Evolutionary conservation across 92 coral and sea anemone genomes (phyloP).

Genomic region (Ricordea florida): DNA sequence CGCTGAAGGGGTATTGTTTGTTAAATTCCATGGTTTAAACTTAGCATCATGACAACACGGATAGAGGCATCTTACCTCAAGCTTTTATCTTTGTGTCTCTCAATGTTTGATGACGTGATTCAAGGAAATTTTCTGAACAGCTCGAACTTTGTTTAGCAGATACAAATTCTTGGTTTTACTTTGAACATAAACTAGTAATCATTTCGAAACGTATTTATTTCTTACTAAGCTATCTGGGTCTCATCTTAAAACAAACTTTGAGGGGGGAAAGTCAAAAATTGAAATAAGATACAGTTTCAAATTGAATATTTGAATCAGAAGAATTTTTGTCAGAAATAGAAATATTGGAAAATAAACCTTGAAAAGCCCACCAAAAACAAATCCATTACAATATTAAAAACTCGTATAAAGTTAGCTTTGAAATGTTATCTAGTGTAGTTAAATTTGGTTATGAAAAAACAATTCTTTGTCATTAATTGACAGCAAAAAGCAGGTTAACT

Average conservation of each 20-base stretch:
- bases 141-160: neutral
- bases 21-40: neutral
- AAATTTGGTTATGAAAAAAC: too few species aligned
- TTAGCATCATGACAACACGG: neutral
- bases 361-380: neutral
- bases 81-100: neutral
- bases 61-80: conserved; percentile 24
- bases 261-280: too few species aligned
- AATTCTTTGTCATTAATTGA: too few species aligned
- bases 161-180: neutral
- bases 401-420: too few species aligned
- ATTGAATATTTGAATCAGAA: too few species aligned
- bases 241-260: too few species aligned
- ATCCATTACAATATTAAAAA: too few species aligned
- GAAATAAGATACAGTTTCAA: neutral
- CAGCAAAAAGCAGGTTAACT: too few species aligned
- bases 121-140: neutral
- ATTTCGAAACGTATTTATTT: neutral
- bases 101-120: conserved; percentile 39
- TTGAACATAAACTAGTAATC: neutral
- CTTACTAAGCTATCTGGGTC: too few species aligned
- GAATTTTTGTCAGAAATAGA: too few species aligned
- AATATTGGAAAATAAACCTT: too few species aligned
- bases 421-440: too few species aligned
- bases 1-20: neutral